A percentile compares a stretch with the other conserved stretches of the same genome.
These are phyloP conservation scores for Tipula helvola DNA, from an alignment of 2,888 invertebrate species.

Conservation along the genomic window DNA sequence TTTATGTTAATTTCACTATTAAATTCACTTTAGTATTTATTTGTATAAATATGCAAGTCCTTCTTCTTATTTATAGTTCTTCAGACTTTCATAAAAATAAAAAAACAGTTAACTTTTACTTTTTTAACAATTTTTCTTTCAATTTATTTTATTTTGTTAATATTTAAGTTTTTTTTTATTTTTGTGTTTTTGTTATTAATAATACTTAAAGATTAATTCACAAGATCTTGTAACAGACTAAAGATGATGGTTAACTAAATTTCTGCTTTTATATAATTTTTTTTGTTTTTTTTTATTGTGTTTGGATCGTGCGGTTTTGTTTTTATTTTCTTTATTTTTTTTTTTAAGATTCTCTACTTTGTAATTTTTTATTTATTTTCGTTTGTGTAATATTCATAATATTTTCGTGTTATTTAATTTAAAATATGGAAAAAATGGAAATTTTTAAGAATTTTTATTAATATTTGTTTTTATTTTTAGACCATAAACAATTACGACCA, in stretches of 20 bases:
- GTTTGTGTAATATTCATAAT: neutral
- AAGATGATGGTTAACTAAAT: neutral
- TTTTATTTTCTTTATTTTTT: neutral
- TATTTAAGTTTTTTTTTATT: neutral
- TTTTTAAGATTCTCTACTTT: neutral
- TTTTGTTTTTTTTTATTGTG: neutral
- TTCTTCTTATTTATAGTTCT: neutral
- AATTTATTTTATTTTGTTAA: neutral
- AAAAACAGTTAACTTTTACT: neutral
- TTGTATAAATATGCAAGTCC: neutral
- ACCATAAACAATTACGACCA: neutral
- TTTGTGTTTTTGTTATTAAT: neutral
- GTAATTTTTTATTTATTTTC: neutral
- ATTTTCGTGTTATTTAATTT: neutral
- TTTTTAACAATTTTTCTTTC: neutral
- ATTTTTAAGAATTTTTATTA: neutral
- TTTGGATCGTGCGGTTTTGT: neutral
- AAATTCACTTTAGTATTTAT: neutral
- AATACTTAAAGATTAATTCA: neutral
- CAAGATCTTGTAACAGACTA: neutral
- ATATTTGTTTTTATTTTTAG: neutral
- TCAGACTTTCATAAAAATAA: neutral
- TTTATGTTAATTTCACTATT: neutral
- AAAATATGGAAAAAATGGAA: neutral
- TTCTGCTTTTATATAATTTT: slow-evolving; percentile 8